Conservation (phyloP, 2,113 vertebrate species). For the Electrona antarctica region DNA sequence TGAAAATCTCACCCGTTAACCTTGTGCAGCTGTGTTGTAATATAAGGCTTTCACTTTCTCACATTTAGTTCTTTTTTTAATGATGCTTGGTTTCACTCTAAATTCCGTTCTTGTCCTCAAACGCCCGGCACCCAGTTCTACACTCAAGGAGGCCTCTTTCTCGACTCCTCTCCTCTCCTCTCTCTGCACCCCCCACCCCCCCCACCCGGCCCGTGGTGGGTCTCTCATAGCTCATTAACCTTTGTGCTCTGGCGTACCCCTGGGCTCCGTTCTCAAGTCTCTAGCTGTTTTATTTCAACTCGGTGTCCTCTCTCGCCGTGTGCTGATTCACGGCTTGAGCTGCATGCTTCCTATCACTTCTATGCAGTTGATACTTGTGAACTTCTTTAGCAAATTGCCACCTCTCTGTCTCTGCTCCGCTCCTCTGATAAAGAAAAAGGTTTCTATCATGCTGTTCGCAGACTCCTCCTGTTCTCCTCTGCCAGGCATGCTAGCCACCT, state of each 20-base stretch:
- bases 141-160: conserved; percentile 2
- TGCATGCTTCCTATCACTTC: conserved; percentile 47
- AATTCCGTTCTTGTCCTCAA: neutral
- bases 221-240: conserved; percentile 66
- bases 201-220: conserved; percentile 23
- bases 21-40: neutral
- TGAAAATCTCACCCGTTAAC: no score
- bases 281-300: conserved; percentile 41
- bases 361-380: conserved; percentile 26
- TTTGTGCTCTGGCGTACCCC: conserved; percentile 36
- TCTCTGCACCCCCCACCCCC: conserved; percentile 24
- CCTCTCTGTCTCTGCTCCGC: conserved; percentile 15
- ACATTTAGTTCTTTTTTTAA: neutral
- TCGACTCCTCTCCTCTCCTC: conserved; percentile 3
- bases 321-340: conserved; percentile 47
- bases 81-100: neutral
- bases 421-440: conserved; percentile 49
- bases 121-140: neutral
- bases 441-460: conserved; percentile 48
- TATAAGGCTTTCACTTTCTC: conserved; percentile 1
- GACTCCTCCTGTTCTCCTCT: conserved; percentile 58
- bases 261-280: conserved; percentile 35
- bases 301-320: conserved; percentile 8
- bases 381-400: conserved; percentile 30
- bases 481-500: conserved; percentile 43